These are phyloP conservation scores for Subacronicta megacephala DNA, from an alignment of 2,888 invertebrate species.

Conservation along the genomic window DNA sequence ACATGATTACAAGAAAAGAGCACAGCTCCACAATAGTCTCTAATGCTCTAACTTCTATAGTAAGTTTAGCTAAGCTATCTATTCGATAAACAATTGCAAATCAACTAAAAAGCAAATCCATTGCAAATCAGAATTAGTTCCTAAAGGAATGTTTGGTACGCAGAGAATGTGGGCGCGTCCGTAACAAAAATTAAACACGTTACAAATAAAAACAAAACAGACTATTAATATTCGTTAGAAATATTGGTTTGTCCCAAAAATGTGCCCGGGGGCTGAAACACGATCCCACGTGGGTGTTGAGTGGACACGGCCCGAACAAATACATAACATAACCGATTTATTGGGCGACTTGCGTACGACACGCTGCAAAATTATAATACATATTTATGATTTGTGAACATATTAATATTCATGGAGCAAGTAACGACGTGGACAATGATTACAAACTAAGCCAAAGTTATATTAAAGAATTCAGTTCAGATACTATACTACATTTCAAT, in stretches of 20 bases:
- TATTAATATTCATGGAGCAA: conserved; percentile 64
- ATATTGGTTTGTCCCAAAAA: conserved; percentile 89
- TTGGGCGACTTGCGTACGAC: conserved; percentile 63
- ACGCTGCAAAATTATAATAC: conserved; percentile 74
- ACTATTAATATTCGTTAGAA: conserved; percentile 89
- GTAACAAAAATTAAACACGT: conserved; percentile 75
- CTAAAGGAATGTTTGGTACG: conserved; percentile 69
- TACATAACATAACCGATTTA: conserved; percentile 69
- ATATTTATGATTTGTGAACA: conserved; percentile 70
- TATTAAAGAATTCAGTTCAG: conserved; percentile 18
- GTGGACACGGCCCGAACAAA: conserved; percentile 74
- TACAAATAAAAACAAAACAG: conserved; percentile 81
- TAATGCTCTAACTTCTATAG: not conserved
- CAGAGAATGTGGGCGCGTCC: conserved; percentile 77
- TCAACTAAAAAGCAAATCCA: conserved; percentile 14
- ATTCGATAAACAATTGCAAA: conserved; percentile 1
- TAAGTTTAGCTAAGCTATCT: too few relatives aligned
- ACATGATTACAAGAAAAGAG: too few relatives aligned
- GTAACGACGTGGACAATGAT: conserved; percentile 36
- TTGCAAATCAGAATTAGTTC: conserved; percentile 38
- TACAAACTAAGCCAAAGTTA: conserved; percentile 31
- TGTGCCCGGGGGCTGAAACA: conserved; percentile 87
- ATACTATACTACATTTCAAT: conserved; percentile 27
- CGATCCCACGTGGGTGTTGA: conserved; percentile 83
- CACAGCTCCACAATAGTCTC: too few relatives aligned